Evolutionary conservation across 1,140 invertebrate genomes (phyloP).

Genomic region (Campoletis sonorensis): DNA sequence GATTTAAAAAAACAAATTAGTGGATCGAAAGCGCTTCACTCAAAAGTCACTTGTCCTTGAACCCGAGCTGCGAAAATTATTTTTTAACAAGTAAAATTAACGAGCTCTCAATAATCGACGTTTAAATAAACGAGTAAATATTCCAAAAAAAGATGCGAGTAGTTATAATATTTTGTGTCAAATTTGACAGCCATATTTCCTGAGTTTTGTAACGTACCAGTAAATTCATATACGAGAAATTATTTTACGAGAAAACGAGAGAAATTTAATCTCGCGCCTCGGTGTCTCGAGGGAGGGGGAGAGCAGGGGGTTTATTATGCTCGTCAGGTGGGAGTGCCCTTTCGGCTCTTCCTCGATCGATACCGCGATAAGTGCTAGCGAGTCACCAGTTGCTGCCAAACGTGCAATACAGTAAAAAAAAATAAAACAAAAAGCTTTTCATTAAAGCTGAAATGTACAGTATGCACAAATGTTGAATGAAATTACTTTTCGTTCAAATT

Average conservation of each 20-base stretch:
- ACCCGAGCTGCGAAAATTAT: no score
- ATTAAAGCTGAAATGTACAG: background rate
- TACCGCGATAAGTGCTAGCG: slow-evolving; percentile 41
- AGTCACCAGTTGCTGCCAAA: slow-evolving; percentile 52
- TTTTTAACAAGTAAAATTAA: no score
- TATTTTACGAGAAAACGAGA: no score
- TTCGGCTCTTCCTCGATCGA: slow-evolving; percentile 51
- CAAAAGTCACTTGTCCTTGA: no score
- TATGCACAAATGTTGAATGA: background rate
- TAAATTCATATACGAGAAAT: no score
- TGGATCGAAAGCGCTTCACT: no score
- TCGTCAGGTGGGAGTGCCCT: slow-evolving; percentile 53
- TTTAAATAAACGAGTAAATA: no score
- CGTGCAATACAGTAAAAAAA: slow-evolving; percentile 39
- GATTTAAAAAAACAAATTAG: no score
- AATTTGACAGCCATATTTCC: background rate
- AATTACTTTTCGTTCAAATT: background rate
- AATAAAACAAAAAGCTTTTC: background rate
- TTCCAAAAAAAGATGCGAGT: no score
- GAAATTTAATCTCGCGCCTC: slow-evolving; percentile 8
- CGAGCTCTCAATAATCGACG: no score
- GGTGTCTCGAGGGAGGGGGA: background rate
- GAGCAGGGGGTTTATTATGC: background rate
- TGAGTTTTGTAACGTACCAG: no score
- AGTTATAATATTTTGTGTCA: no score